Evolutionary conservation across 1,140 invertebrate species (phyloP), one percentile per base, ranked within the genome.

Genomic region (Dolichoris vasculosae): DNA sequence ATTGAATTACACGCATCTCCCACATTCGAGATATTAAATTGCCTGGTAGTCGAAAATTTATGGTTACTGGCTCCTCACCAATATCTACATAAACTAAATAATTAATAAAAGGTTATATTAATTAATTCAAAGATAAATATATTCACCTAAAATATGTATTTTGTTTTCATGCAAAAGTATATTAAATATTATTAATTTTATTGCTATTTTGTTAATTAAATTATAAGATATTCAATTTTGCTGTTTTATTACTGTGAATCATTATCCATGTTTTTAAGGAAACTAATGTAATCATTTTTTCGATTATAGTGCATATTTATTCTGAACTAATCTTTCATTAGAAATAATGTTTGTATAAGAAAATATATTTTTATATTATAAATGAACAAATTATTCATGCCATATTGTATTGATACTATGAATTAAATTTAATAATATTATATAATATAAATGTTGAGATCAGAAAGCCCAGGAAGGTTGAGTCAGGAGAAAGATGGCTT

Each of bases 1-100:
- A 92, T 88, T 97, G 96, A 8, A 94, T 93, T 8, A 97, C 94
- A 78, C 95, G 94, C 88, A 97, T 95, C 91, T 97, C 95, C 96
- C 96, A 97, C 84, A 97, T 93, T 9, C 96, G 93, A 1, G 94
- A 93, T 75, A 95, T 94, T 26, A 95, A 94, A 51, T 93, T 93
- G 73, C 94, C 92, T 1, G 94, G 93, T 86, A 96, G 91, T 59
- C 94, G 94, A 87, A 96, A 94, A 48, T 91, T 92, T 35, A 96
- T 92, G 23, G 88, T 93, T 48, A 95, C 89, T 9, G 93, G 90
- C 67, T 94, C 94, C n/a, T 94, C 92, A 7, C 91, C 94, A 15
- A 96, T 93, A 88, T 96, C 95, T 88, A 95, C 94, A 89, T 96
- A 96, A 55, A 96, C 96, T 96, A 88, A 92, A 88, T 76, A 73